Evolutionary conservation across 2,888 invertebrate species (phyloP).

Genomic region (Teleiodes luculella): DNA sequence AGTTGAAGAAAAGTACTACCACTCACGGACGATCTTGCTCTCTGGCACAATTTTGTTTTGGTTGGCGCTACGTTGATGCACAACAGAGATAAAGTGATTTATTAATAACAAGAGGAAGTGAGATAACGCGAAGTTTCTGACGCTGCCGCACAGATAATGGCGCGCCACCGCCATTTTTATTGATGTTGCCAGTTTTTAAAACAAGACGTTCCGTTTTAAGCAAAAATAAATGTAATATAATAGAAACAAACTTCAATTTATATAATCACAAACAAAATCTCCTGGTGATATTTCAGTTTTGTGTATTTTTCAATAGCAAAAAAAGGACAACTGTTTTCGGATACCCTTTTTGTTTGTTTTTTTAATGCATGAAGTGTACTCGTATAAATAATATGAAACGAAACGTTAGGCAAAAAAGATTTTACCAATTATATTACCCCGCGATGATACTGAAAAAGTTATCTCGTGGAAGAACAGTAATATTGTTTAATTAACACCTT

Average conservation of each 20-base stretch:
- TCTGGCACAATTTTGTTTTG: conserved; percentile 26
- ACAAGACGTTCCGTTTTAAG: conserved; percentile 20
- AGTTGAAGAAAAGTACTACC: conserved; percentile 50
- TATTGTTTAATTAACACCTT: too few species aligned
- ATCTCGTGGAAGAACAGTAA: too few species aligned
- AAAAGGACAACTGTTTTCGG: too few species aligned
- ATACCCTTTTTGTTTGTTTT: too few species aligned
- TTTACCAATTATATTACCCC: too few species aligned
- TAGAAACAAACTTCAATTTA: neutral
- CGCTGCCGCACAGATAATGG: conserved; percentile 22
- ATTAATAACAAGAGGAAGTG: conserved; percentile 10
- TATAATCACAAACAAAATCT: neutral
- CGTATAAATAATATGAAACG: too few species aligned
- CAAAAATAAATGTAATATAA: neutral
- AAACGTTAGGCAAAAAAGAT: too few species aligned
- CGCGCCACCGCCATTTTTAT: conserved; percentile 34
- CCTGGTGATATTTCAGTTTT: too few species aligned
- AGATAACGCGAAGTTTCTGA: conserved; percentile 18
- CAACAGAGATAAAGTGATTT: conserved; percentile 20
- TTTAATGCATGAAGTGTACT: too few species aligned
- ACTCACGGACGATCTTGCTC: conserved; percentile 20
- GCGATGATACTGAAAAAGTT: neutral
- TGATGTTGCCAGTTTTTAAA: conserved; percentile 26
- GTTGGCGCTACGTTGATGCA: conserved; percentile 10
- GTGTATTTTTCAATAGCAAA: too few species aligned